Evolutionary conservation across 2,113 vertebrate species (phyloP), one percentile per base, ranked within the genome.

Genomic region (Panthera leo): DNA sequence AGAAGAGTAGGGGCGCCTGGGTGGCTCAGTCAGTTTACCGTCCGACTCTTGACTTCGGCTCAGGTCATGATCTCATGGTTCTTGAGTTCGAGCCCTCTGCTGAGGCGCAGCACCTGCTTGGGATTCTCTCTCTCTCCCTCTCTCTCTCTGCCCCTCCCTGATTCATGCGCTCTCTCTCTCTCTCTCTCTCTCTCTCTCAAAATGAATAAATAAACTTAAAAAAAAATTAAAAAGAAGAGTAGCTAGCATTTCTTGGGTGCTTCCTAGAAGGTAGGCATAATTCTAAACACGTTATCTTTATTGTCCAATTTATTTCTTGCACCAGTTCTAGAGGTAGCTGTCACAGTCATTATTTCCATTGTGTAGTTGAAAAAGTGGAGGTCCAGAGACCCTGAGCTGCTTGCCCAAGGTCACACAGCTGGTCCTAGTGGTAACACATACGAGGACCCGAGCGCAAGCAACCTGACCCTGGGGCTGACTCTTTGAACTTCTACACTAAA

Each of bases 241-340:
- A 71, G 4, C 31, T 31, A 1, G 16, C 2, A 0, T 29, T 63
- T 67, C 42, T 14, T 18, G 21, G 36, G 4, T 13, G 15, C 80
- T n/a, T 95, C 67, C 51, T 39, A 36, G 48, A 85, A 48, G 15
- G 55, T 2, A 18, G 34, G n/a, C 25, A 1, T 48, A 25, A 34
- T 39, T 45, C 42, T 65, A 11, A 73, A 85, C 5, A 4, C 61
- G 14, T 58, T 42, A 3, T 63, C 45, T 25, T 67, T 21, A 34
- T 29, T 16, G 67, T 85, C 13, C 23, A 7, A 19, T 19, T 92
- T 29, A 13, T 55, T 91, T 80, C 15, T 82, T 23, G 31, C 18
- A 6, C 7, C 3, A 21, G 11, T 29, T 18, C 29, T 36, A 15
- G 34, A 70, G 16, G 7, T 4, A 4, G 23, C 8, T 2, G 31